Base-by-base conservation (phyloP, 2,888 invertebrate species). In the Drosophila demipolita region DNA sequence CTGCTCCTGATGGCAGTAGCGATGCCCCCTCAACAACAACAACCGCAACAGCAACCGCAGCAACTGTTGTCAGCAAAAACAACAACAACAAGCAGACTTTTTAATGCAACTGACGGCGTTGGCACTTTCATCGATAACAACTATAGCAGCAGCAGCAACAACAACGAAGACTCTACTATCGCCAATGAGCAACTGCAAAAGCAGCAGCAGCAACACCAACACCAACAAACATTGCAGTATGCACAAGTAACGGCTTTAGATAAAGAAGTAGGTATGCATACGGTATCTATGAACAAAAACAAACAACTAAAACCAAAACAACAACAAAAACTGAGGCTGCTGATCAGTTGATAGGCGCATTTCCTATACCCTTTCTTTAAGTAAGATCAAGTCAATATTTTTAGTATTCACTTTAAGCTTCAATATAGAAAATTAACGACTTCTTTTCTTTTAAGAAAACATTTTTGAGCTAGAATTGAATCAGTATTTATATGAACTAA, bases 221-320 rank as follows among this genome's bases (percentile, higher is more conserved):
- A 53, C n/a, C 77, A 58, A 52, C 58, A 68, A 67, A 52, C 66
- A 65, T 26, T 73, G 83, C 84, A 84, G 70, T 85, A 80, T 80
- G 75, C 81, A 79, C 83, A 83, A 79, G 88, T 92, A 80, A 78
- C 91, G 75, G 80, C 87, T 67, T 83, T 92, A 87, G 91, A 92
- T 81, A 92, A 91, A 92, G 92, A 92, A 92, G 92, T 92, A 92
- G 93, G 92, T 92, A 92, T 87, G 92, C 82, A 86, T 77, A 86
- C 77, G 61, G 73, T 82, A 82, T 84, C 83, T 68, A 74, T 59
- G 64, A 65, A 53, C 59, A 79, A 52, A 29, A 72, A 53, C 57
- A 45, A 40, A 45, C 20, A 45, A 23, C 45, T 15, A 23, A 45
- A 59, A 64, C 49, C 63, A 66, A 63, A 45, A 42, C 45, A 62